Percentiles rank a stretch among this genome's conserved stretches.
Conservation (phyloP, 2,113 vertebrate species). For the Cephalopterus ornatus region DNA sequence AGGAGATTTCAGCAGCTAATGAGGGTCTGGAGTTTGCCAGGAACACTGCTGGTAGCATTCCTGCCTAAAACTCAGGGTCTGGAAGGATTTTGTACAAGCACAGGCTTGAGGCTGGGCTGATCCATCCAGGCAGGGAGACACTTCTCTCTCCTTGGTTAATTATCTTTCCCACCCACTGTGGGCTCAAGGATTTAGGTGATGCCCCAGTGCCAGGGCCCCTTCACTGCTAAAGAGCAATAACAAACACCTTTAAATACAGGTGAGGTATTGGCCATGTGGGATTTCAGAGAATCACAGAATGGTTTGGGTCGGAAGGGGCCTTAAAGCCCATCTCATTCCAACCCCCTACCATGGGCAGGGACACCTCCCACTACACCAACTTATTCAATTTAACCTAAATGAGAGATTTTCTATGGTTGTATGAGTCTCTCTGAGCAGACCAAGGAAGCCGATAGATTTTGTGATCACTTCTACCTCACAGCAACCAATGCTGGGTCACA, state of each 20-base stretch:
- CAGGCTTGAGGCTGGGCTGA: not conserved
- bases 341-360: not conserved
- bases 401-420: not conserved
- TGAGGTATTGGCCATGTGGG: not conserved
- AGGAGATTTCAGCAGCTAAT: not conserved
- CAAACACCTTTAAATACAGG: not conserved
- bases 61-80: not conserved
- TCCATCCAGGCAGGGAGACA: not conserved
- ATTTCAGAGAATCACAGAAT: not conserved
- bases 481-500: slow-evolving; percentile 44
- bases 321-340: not conserved
- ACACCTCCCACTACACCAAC: not conserved
- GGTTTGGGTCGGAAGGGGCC: not conserved
- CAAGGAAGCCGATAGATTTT: not conserved
- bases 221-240: not conserved
- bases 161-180: too few relatives aligned
- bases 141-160: not conserved
- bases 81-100: not conserved
- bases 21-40: not conserved
- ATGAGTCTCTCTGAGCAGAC: not conserved
- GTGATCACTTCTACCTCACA: not conserved
- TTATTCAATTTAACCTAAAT: not conserved
- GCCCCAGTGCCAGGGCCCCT: not conserved
- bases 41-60: not conserved
- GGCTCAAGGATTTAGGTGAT: too few relatives aligned